These are phyloP conservation scores for Drosophila buzzatii DNA, from an alignment of 2,888 invertebrate species.

Conservation along the genomic window DNA sequence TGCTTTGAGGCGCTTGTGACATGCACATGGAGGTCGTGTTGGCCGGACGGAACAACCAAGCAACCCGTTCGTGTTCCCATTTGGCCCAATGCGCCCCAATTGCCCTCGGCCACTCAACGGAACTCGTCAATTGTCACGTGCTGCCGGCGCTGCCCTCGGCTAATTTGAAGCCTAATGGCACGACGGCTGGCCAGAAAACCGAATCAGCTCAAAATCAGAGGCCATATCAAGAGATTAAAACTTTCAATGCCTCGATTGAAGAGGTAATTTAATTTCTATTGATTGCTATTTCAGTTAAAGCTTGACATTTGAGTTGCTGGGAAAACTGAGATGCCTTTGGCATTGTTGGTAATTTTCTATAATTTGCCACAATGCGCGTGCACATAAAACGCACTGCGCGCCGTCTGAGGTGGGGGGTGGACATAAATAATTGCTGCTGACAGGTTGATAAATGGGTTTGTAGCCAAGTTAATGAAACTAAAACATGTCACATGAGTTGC, in stretches of 20 bases:
- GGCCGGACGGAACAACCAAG: neutral
- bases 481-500: constrained; percentile 65
- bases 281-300: constrained; percentile 46
- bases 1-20: constrained; percentile 38
- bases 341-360: constrained; percentile 58
- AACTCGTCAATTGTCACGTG: constrained; percentile 50
- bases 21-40: constrained; percentile 34
- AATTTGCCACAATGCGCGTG: constrained; percentile 42
- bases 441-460: constrained; percentile 79
- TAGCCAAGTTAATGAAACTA: constrained; percentile 76
- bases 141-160: constrained; percentile 43
- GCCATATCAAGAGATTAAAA: constrained; percentile 59
- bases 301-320: constrained; percentile 20
- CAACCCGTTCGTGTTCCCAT: constrained; percentile 1
- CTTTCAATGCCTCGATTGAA: constrained; percentile 48
- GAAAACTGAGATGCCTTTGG: constrained; percentile 19
- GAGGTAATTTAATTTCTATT: constrained; percentile 48
- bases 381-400: constrained; percentile 34
- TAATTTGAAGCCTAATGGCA: constrained; percentile 54
- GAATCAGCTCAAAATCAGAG: constrained; percentile 25
- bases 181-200: constrained; percentile 19
- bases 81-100: neutral
- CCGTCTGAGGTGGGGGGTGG: constrained; percentile 11
- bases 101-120: neutral
- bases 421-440: constrained; percentile 78